A percentile compares a stretch with the other conserved stretches of the same genome.
Evolutionary conservation across 2,797 vertebrate species (phyloP).

Genomic region (Kryptolebias ocellatus): DNA sequence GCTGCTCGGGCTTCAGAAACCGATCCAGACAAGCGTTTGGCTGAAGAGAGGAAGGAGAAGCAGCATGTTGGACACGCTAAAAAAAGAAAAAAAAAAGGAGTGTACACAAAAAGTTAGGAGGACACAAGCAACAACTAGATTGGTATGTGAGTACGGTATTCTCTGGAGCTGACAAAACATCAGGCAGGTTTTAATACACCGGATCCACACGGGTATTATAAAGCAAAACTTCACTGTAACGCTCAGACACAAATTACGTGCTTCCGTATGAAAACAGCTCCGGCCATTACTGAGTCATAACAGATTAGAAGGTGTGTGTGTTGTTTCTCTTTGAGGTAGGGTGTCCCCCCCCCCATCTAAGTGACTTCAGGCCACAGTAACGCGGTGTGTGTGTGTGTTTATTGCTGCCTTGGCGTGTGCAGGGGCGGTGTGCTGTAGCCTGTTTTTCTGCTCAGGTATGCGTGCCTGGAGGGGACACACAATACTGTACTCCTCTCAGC

Average conservation of each 20-base stretch:
- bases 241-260: slow-evolving; percentile 62
- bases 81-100: slow-evolving; percentile 5
- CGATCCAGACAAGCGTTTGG: slow-evolving; percentile 65
- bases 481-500: slow-evolving; percentile 68
- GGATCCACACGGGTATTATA: slow-evolving; percentile 25
- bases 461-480: slow-evolving; percentile 79
- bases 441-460: slow-evolving; percentile 84
- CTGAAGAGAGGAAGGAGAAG: not conserved
- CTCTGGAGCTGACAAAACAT: slow-evolving; percentile 1
- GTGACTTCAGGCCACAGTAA: slow-evolving; percentile 80
- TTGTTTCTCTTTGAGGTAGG: slow-evolving; percentile 64
- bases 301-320: slow-evolving; percentile 46
- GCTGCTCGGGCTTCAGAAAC: slow-evolving; percentile 31
- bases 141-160: slow-evolving; percentile 11
- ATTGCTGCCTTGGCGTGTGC: slow-evolving; percentile 71
- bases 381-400: slow-evolving; percentile 58
- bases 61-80: not conserved
- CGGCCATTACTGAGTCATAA: slow-evolving; percentile 63
- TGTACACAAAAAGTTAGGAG: not conserved
- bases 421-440: slow-evolving; percentile 76
- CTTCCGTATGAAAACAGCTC: slow-evolving; percentile 55
- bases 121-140: not conserved
- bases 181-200: slow-evolving; percentile 3
- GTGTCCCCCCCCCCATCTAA: slow-evolving; percentile 56
- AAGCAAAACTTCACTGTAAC: slow-evolving; percentile 33